Conservation (phyloP, 2,888 invertebrate genomes). For the Zygogramma bicolorata region DNA sequence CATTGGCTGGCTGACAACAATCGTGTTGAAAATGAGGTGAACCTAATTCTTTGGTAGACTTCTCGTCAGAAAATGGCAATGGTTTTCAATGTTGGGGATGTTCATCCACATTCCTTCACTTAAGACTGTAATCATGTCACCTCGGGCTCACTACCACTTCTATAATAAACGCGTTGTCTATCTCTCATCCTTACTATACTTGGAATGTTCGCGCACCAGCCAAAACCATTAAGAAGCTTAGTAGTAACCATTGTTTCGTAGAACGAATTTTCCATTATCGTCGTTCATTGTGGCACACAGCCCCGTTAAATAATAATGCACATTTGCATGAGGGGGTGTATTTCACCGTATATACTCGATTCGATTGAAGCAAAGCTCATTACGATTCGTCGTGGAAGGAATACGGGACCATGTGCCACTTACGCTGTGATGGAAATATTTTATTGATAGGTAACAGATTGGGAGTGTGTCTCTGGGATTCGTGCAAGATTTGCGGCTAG, state of each 20-base stretch:
- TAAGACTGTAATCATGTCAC: too few relatives aligned
- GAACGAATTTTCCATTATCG: slow-evolving; percentile 24
- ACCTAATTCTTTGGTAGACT: too few relatives aligned
- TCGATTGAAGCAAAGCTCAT: slow-evolving; percentile 31
- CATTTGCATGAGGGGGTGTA: slow-evolving; percentile 29
- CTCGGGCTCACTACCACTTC: slow-evolving; percentile 1
- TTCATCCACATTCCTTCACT: too few relatives aligned
- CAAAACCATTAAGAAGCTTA: slow-evolving; percentile 30
- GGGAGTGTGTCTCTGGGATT: neutral
- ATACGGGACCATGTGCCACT: slow-evolving; percentile 20
- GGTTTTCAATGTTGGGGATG: too few relatives aligned
- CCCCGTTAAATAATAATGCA: slow-evolving; percentile 29
- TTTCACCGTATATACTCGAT: slow-evolving; percentile 15
- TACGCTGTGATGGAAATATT: slow-evolving; percentile 10
- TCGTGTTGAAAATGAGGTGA: too few relatives aligned
- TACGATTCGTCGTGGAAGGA: slow-evolving; percentile 18
- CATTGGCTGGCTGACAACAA: too few relatives aligned
- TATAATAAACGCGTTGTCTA: neutral
- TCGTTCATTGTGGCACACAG: slow-evolving; percentile 23
- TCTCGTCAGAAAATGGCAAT: too few relatives aligned
- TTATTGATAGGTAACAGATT: slow-evolving; percentile 21
- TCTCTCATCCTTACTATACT: neutral
- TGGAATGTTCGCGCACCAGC: slow-evolving; percentile 18
- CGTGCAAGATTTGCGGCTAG: neutral
- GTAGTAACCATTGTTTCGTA: slow-evolving; percentile 18